Evolutionary conservation across 2,113 vertebrate genomes (phyloP), one percentile per base, ranked within the genome.

Genomic region (Mobula birostris): DNA sequence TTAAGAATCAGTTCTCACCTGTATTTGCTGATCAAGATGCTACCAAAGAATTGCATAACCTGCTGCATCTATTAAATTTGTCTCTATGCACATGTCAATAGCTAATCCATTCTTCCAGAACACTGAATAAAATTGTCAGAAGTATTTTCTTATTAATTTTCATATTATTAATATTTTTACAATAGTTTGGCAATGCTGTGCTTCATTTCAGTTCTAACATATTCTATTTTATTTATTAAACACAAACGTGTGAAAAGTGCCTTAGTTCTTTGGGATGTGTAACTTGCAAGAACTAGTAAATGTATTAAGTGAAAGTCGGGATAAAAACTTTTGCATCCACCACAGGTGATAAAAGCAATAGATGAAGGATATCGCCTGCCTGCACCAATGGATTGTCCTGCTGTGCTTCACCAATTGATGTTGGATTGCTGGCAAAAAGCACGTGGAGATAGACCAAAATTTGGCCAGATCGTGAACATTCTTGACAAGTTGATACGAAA

Each of bases 351-450:
- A 94, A 97, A 97, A 96, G 97, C 97, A 94, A 97, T 97, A 95
- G 97, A 97, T 2, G 97, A 97, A 94, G 97, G 97, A 82, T 97
- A 97, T 95, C 96, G 97, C 95, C 96, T 97, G 63, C 97, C 97
- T 0, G 97, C 97, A n/a, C 97, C 97, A 0, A 97, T 97, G 97
- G 97, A 97, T 94, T 97, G 97, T 94, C 97, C 97, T 0, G 96
- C 97, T 94, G 96, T 97, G 82, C 94, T 97, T 74, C 97, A 97
- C 95, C 97, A 97, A 95, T 96, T 97, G 92, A 97, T 97, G 97
- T 48, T 97, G 95, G 96, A 97, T 95, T 97, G 97, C 96, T 97
- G 97, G 97, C 96, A 97, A 96, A 97, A 97, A 94, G 96, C 96
- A 48, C 95, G 97, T 94, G 96, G 96, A 1, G 96, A 97, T 79